Base-by-base conservation (phyloP, 2,113 vertebrate genomes). In the Maccullochella peelii region DNA sequence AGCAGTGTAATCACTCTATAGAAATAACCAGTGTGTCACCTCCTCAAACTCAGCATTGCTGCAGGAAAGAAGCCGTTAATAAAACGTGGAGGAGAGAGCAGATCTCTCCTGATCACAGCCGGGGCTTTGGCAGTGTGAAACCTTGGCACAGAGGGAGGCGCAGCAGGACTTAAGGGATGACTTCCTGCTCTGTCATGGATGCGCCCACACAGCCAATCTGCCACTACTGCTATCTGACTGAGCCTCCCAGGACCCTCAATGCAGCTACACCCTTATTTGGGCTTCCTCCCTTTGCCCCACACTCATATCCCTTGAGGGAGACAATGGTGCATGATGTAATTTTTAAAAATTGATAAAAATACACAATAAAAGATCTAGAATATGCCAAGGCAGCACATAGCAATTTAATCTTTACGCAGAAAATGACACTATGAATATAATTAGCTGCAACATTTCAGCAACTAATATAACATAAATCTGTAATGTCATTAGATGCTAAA, bases 181-280 rank as follows among this genome's bases (percentile, higher is more conserved):
- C 88, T 95, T 95, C 93, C 92, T 88, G 67, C 79, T 76, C 73
- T n/a, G 82, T 76, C 90, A 86, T 74, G 70, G 54, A 49, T 73
- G 86, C 83, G 86, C 95, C 94, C 92, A 95, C 94, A 87, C 94
- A 93, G 59, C 50, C 94, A 93, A 94, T 94, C 94, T 94, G 94
- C 88, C 80, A 84, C 92, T 68, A 81, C 77, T 88, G 75, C 49
- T 69, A 23, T 86, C 73, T 61, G 71, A 87, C 62, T 57, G 74
- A 84, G 81, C 61, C 57, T 79, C 67, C 40, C 7, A 61, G 80
- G 83, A 80, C 76, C 82, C 78, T 70, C 69, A 30, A 25, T 49
- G 61, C 61, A 73, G 65, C 66, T 21, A 78, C 30, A 57, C n/a
- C 44, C 77, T 71, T 82, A 75, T 83, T 78, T 83, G 21, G 63